Evolutionary conservation across 2,113 vertebrate species (phyloP).

Genomic region (Sinosuthora webbiana): DNA sequence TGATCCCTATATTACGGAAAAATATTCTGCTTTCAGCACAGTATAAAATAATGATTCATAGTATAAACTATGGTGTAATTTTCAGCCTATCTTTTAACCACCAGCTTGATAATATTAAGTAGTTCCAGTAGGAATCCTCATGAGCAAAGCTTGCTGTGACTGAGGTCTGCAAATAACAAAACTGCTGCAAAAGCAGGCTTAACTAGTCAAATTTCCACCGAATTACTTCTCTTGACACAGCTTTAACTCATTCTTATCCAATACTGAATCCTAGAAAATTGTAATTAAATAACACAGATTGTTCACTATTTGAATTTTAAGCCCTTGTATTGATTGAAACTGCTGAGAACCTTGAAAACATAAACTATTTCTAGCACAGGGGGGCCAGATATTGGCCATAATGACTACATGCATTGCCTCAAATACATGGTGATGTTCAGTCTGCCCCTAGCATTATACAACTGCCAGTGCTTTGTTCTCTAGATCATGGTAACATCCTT

Average conservation of each 20-base stretch:
- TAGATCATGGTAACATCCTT: background rate
- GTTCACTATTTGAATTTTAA: background rate
- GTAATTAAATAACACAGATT: background rate
- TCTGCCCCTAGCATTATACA: background rate
- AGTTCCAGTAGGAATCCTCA: background rate
- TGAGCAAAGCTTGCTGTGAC: background rate
- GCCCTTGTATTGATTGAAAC: background rate
- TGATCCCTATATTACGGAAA: background rate
- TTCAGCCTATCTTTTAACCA: background rate
- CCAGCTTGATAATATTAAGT: background rate
- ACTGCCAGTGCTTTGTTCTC: background rate
- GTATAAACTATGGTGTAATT: background rate
- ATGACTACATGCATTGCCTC: background rate
- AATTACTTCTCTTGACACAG: background rate
- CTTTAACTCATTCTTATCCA: background rate
- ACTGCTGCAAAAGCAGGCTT: background rate
- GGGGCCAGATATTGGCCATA: background rate
- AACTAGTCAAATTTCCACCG: background rate
- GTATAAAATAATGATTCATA: background rate
- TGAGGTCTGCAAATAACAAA: background rate
- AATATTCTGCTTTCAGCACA: background rate
- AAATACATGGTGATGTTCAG: background rate
- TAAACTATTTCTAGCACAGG: background rate
- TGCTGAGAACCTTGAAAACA: background rate
- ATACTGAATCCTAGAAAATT: background rate